Percentiles rank a stretch among this genome's conserved stretches.
phyloP scores from a whole-genome alignment of 2,113 vertebrate genomes.

The Melanocharis versteri region DNA sequence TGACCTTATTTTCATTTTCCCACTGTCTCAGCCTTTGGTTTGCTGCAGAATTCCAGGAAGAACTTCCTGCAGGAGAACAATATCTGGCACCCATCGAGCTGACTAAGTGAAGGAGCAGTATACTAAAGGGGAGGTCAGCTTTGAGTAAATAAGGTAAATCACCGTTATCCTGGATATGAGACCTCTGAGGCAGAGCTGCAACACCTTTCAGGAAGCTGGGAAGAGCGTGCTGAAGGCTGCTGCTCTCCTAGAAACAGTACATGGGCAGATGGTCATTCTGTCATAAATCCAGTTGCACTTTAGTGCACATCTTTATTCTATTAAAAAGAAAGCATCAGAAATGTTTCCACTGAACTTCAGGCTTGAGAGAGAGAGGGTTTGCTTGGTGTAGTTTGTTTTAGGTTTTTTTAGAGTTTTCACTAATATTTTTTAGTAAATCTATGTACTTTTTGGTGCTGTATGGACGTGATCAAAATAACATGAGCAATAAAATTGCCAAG shows the following conservation, averaged over 20 bases:
- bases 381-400: not conserved
- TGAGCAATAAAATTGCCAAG: not conserved
- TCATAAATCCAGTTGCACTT: not conserved
- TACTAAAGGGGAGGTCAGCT: slow-evolving; percentile 64
- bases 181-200: slow-evolving; percentile 67
- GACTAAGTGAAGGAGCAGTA: slow-evolving; percentile 68
- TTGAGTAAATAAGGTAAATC: slow-evolving; percentile 62
- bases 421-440: not conserved
- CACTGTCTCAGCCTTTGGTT: slow-evolving; percentile 62
- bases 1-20: slow-evolving; percentile 73
- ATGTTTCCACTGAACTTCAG: not conserved
- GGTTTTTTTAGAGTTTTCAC: not conserved
- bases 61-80: slow-evolving; percentile 73
- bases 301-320: slow-evolving; percentile 15
- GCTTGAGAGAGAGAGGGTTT: not conserved
- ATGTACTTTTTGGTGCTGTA: not conserved
- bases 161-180: slow-evolving; percentile 57
- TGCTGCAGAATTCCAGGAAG: slow-evolving; percentile 73
- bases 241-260: not conserved
- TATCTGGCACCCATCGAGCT: slow-evolving; percentile 66
- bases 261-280: slow-evolving; percentile 10
- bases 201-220: slow-evolving; percentile 70
- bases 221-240: slow-evolving; percentile 21
- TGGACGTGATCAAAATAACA: not conserved
- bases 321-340: not conserved